Base-by-base conservation (phyloP, 2,113 vertebrate genomes). In the Cyprinodon brontotheroides region DNA sequence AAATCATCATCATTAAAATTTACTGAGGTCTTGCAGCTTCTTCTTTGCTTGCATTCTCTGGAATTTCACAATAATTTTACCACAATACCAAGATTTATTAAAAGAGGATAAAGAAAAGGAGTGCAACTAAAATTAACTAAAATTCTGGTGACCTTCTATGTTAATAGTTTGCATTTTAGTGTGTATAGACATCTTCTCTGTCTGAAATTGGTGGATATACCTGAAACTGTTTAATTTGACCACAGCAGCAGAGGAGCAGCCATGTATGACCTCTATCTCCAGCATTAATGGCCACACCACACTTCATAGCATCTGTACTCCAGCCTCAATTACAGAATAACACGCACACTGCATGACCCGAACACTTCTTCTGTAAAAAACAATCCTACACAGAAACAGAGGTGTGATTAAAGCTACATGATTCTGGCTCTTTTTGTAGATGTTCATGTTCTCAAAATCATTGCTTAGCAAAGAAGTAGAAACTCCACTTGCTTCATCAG, bases 311-410 rank as follows among this genome's bases (percentile, higher is more conserved):
- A 74, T 87, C 67, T 73, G 77, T 53, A 50, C 72, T 70, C 48
- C 73, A 36, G 71, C 74, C 78, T 84, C 84, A 81, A 65, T 86
- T 83, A 80, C 60, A 75, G 68, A 79, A 79, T 66, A 65, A n/a
- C 75, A 81, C 68, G 70, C 70, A 64, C 72, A 39, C 61, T 70
- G 48, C 59, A 38, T 72, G 67, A 61, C 48, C 78, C 43, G 37
- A 63, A 70, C 64, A 39, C 78, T 63, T 72, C 43, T 74, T 65
- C 81, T 14, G 65, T 69, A 60, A 65, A 68, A 39, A 20, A 41
- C 48, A 62, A 91, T 22, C 39, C 13, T 20, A 68, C 22, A 53
- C 45, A 79, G 68, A 14, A 63, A 60, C 39, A 53, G 37, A 53
- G 59, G 37, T 15, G 13, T 0, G 62, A 75, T 78, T 74, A 15